phyloP scores from a whole-genome alignment of 2,888 invertebrate species.

The Gymnoscelis rufifasciata region DNA sequence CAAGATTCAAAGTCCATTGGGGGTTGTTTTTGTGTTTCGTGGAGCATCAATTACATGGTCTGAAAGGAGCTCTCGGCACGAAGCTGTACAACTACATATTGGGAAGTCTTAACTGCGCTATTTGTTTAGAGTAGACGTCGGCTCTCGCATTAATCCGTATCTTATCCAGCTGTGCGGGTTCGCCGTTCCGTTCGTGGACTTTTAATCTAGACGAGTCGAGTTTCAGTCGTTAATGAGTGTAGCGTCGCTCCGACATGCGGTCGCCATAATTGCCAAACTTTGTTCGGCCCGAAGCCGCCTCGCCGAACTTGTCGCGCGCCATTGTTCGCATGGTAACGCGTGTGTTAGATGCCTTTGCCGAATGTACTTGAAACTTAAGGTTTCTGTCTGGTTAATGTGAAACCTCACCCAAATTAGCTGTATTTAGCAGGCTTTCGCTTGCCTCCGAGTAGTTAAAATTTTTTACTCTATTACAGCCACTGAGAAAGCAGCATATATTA shows the following conservation, averaged over 20 bases:
- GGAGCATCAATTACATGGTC: conserved; percentile 35
- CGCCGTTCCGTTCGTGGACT: conserved; percentile 53
- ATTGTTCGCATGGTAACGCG: conserved; percentile 69
- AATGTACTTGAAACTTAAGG: conserved; percentile 43
- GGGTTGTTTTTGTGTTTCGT: conserved; percentile 17
- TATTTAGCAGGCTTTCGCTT: conserved; percentile 24
- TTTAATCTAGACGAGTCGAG: conserved; percentile 73
- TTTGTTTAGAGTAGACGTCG: conserved; percentile 36
- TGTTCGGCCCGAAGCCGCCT: conserved; percentile 56
- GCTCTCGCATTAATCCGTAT: conserved; percentile 44
- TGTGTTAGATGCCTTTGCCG: conserved; percentile 56
- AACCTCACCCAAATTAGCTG: conserved; percentile 27
- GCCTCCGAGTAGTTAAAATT: conserved; percentile 3
- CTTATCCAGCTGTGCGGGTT: conserved; percentile 39
- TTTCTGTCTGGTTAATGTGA: conserved; percentile 31
- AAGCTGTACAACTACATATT: conserved; percentile 39
- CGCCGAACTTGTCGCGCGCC: conserved; percentile 64
- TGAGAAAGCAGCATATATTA: too few relatives aligned
- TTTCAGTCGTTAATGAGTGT: conserved; percentile 74
- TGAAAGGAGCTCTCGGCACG: conserved; percentile 29
- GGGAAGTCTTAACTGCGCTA: conserved; percentile 41
- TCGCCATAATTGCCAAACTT: conserved; percentile 79
- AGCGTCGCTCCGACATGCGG: conserved; percentile 77
- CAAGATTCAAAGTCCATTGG: conserved; percentile 11
- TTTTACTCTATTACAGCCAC: too few relatives aligned